Percentiles rank a stretch among this genome's conserved stretches.
These are phyloP conservation scores for Tachyglossus aculeatus DNA, from an alignment of 2,797 vertebrate species.

Conservation along the genomic window DNA sequence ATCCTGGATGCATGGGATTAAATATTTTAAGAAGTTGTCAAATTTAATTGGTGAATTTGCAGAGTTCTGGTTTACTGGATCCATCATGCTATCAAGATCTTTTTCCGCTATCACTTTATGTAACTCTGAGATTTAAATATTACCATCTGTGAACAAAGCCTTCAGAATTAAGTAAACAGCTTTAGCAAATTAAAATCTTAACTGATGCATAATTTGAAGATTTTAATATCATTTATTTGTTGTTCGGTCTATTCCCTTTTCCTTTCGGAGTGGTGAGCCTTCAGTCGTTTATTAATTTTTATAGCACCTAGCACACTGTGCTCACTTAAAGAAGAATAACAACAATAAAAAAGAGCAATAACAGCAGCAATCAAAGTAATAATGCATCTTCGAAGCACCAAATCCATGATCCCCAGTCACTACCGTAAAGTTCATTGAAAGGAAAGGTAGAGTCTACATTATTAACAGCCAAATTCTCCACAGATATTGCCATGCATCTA, in stretches of 20 bases:
- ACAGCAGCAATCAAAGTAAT: neutral
- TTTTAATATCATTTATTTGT: neutral
- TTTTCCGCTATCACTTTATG: conserved; percentile 58
- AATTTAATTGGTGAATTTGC: conserved; percentile 69
- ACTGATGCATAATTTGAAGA: neutral
- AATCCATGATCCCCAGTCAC: no score
- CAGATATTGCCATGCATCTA: no score
- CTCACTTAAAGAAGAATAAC: neutral
- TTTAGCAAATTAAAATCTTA: conserved; percentile 33
- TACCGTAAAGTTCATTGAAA: no score
- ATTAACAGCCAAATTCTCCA: no score
- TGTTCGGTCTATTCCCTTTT: neutral
- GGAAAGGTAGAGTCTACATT: no score
- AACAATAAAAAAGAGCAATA: neutral
- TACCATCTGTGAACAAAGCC: conserved; percentile 67
- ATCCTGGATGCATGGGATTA: conserved; percentile 50
- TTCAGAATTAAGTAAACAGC: conserved; percentile 30
- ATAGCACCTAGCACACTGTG: neutral
- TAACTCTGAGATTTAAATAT: conserved; percentile 61
- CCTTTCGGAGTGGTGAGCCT: neutral
- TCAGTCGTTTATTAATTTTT: neutral
- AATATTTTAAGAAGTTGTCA: conserved; percentile 63
- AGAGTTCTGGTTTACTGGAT: conserved; percentile 59
- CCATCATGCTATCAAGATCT: conserved; percentile 57
- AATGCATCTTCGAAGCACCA: no score